Percentiles rank a stretch among this genome's conserved stretches.
phyloP scores from a whole-genome alignment of 2,888 invertebrate species.

The Synanthedon myopaeformis region DNA sequence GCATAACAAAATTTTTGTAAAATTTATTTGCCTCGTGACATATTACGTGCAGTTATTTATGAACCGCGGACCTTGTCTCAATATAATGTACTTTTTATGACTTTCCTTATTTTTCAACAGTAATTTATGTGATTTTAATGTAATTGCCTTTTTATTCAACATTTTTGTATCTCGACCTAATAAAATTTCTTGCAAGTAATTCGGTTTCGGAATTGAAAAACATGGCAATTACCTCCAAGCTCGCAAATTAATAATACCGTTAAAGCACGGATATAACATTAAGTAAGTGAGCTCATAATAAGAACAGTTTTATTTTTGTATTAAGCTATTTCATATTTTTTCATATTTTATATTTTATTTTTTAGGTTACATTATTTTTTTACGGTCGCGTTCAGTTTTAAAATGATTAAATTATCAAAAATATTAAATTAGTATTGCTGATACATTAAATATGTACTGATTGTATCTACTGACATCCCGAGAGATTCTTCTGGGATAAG shows the following conservation, averaged over 20 bases:
- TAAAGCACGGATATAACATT: slow-evolving; percentile 13
- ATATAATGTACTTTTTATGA: slow-evolving; percentile 46
- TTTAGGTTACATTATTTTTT: no score
- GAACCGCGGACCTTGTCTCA: slow-evolving; percentile 24
- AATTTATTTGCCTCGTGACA: neutral
- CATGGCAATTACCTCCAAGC: slow-evolving; percentile 11
- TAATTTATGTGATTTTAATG: slow-evolving; percentile 48
- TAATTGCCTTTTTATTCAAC: slow-evolving; percentile 24
- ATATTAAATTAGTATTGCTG: no score
- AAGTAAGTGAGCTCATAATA: no score
- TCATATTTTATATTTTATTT: no score
- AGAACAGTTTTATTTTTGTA: no score
- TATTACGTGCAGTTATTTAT: slow-evolving; percentile 26
- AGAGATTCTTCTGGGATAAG: no score
- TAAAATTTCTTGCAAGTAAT: slow-evolving; percentile 16
- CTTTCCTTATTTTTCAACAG: slow-evolving; percentile 30
- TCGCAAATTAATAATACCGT: slow-evolving; percentile 18
- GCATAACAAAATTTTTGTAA: no score
- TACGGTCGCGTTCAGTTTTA: no score
- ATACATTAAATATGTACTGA: no score
- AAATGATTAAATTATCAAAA: no score
- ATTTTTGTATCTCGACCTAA: slow-evolving; percentile 24
- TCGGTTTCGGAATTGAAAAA: slow-evolving; percentile 20
- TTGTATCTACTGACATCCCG: no score
- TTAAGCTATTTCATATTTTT: no score